Base-by-base conservation (phyloP, 1,140 invertebrate species). In the Monochamus saltuarius region DNA sequence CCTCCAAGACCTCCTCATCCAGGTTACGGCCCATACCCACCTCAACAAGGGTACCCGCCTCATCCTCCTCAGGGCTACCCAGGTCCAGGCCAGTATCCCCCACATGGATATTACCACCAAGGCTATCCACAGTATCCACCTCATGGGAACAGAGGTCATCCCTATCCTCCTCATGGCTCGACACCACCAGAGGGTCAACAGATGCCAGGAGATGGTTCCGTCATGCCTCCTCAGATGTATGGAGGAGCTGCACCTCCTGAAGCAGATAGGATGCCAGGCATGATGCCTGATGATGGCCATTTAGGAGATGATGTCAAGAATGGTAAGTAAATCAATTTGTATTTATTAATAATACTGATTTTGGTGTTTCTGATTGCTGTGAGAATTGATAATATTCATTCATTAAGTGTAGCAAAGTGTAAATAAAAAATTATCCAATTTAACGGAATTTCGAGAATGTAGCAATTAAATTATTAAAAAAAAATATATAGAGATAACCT, bases 61-160 rank as follows among this genome's bases (percentile, higher is more conserved):
- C 85, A 85, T 74, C 81, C 56, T 9, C 65, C 57, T 52, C 83
- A 84, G 61, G 78, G 80, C 0, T 83, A 83, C 19, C 83, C 65
- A 34, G 85, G 85, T 73, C 80, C 81, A 39, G 73, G 80, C 3
- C 82, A 83, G 61, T 80, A 80, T 64, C 69, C 81, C 17, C 80
- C 80, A 2, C 79, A 81, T 0, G 87, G 87, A 61, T 87, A 87
- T 71, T 80, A 82, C 69, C 81, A 84, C 52, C 80, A 85, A 6
- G 84, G 85, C 54, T 74, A 80, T 47, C 79, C 81, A 39, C 74
- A 77, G 78, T 79, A 69, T 61, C 80, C 80, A 14, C 81, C 82
- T 1, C 84, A 84, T 17, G 51, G 51, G 9, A 34, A 13, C 35
- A 53, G 51, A 53, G 36, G 36, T 9, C 37, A 53, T 53, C 51